Evolutionary conservation across 2,888 invertebrate genomes (phyloP), one percentile per base, ranked within the genome.

Genomic region (Horisme vitalbata): DNA sequence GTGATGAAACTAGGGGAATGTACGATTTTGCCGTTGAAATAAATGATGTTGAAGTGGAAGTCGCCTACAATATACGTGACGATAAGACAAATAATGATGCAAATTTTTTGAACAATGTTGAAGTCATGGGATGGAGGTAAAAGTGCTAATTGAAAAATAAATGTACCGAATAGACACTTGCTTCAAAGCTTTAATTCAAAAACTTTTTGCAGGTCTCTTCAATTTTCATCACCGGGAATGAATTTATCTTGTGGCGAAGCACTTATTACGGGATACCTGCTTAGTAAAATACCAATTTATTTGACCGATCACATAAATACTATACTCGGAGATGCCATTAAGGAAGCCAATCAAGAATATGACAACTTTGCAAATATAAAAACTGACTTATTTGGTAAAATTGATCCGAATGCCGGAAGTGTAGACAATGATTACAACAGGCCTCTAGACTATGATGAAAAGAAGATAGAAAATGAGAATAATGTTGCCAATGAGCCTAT

Each of bases 91-190:
- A 21, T 11, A 21, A 21, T 1, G 3, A 3, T 11, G 6, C 41
- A 11, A 36, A 12, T 28, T 4, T 6, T n/a, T 6, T 32, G 11
- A 15, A 43, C 2, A 49, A 11, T 11, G 53, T 62, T 39, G 49
- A 61, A 15, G 47, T 69, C 12, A 49, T 60, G 8, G 65, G 63
- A 20, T 77, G 76, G 76, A 73, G 77, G 79, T 77, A 65, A n/a
- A n/a, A n/a, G 14, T 9, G n/a, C 7, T 27, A 4, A 18, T 11
- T 11, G 4, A 1, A 7, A 9, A 18, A 18, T 18, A 18, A 18
- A 18, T 18, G 18, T 4, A 4, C 18, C 2, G 18, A 6, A 5
- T 6, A 15, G 5, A 15, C 15, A 4, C n/a, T n/a, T n/a, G n/a
- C n/a, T 23, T 0, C 9, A 9, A 23, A 9, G 9, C n/a, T 9